Conservation (phyloP, 2,113 vertebrate genomes). For the Lates calcarifer region DNA sequence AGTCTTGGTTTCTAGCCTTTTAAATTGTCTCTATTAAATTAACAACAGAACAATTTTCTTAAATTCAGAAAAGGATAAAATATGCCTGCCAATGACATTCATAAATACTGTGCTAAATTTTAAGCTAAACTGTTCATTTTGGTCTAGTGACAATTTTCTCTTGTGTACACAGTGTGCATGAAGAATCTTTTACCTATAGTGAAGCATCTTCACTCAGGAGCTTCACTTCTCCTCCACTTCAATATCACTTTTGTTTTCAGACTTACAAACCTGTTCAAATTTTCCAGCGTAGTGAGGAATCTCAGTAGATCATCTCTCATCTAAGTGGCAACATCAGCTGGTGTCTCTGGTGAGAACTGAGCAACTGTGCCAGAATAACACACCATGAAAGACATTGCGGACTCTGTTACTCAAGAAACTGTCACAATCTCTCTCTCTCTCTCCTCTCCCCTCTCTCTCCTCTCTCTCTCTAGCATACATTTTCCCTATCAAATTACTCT, state of each 20-base stretch:
- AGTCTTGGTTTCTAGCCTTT: not conserved
- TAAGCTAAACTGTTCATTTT: not conserved
- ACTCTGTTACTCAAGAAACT: constrained; percentile 51
- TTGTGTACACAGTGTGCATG: not conserved
- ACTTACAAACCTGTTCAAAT: constrained; percentile 51
- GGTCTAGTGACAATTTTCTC: not conserved
- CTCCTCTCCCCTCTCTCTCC: constrained; percentile 13
- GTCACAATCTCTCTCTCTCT: constrained; percentile 43
- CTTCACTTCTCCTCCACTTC: constrained; percentile 36
- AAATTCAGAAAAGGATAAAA: not conserved
- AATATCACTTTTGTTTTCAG: constrained; percentile 39
- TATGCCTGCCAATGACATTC: not conserved
- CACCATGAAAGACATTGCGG: constrained; percentile 59
- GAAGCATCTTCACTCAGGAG: constrained; percentile 9
- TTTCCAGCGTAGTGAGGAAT: constrained; percentile 33
- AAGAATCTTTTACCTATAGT: constrained; percentile 23
- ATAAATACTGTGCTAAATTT: not conserved
- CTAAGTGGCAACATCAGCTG: constrained; percentile 46
- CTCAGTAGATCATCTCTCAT: constrained; percentile 49
- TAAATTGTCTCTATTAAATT: not conserved
- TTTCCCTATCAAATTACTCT: constrained; percentile 68
- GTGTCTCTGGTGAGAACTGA: constrained; percentile 56
- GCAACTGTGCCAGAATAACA: constrained; percentile 65
- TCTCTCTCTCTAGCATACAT: constrained; percentile 22
- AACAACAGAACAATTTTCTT: not conserved